Base-by-base conservation (phyloP, 1,140 invertebrate genomes). In the Stegodyphus mimosarum region DNA sequence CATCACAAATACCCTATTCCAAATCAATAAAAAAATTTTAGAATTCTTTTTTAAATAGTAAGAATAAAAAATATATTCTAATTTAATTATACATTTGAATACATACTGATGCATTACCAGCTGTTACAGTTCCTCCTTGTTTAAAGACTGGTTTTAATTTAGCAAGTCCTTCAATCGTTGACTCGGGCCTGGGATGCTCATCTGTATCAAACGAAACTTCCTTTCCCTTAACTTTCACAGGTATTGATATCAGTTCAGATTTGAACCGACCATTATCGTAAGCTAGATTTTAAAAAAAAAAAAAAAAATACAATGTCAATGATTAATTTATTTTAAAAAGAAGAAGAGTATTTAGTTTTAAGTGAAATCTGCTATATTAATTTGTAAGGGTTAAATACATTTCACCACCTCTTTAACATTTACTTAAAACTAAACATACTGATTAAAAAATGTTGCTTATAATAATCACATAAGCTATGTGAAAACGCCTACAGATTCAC, bases 121-220 rank as follows among this genome's bases (percentile, higher is more conserved):
- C 98, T 70, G 97, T 99, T 6, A 99, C 97, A 7, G 96, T 93
- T 7, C 98, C 98, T 87, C 96, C 94, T 91, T 99, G 98, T 90
- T 99, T 98, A 91, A 99, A 99, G 11, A 99, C 93, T 3, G 97
- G 92, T 1, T 95, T 93, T 48, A 99, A 91, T 91, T 94, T 94
- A 87, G 93, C 92, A 4, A 99, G 91, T 48, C 92, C 92, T 90
- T 99, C 97, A 9, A 95, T 85, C 7, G 95, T 97, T 15, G 97
- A 95, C 89, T 96, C 92, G 64, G 95, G 95, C 84, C 96, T 94
- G 7, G 98, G 98, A 92, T 99, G 98, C 91, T 99, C 98, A 91
- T 99, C 98, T 0, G 94, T 90, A 66, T 94, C 94, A 87, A 99
- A 93, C 53, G 92, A 89, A 53, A 95, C 93, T 81, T 95, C 93